These are phyloP conservation scores for Caenorhabditis zanzibari DNA, from an alignment of 2,888 invertebrate genomes.

Conservation along the genomic window DNA sequence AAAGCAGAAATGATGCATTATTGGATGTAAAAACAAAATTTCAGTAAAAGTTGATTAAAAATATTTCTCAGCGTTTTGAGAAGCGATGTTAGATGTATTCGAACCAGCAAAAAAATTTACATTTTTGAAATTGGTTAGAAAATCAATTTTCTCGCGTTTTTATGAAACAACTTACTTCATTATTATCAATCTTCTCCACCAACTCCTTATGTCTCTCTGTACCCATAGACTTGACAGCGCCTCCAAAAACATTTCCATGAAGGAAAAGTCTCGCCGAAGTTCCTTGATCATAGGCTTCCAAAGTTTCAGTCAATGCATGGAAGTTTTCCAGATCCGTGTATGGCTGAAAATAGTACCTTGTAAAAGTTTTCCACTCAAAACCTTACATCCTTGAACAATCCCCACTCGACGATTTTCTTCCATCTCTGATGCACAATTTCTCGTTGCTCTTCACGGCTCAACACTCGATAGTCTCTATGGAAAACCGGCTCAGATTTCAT, in stretches of 20 bases:
- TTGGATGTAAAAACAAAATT: no score
- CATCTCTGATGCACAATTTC: conserved; percentile 83
- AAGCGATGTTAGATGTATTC: no score
- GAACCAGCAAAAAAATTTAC: no score
- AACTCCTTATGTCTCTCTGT: conserved; percentile 83
- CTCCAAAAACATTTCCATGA: conserved; percentile 82
- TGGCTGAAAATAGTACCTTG: conserved; percentile 43
- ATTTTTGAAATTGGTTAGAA: no score
- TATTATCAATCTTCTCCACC: conserved; percentile 80
- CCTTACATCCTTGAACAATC: conserved; percentile 85
- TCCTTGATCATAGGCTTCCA: conserved; percentile 76
- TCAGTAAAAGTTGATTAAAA: no score
- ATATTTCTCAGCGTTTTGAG: no score
- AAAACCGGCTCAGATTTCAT: conserved; percentile 63
- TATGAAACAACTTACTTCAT: conserved; percentile 45
- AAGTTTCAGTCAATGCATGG: conserved; percentile 61
- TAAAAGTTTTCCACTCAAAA: not conserved
- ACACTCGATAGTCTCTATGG: conserved; percentile 73
- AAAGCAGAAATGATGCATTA: no score
- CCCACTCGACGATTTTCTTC: conserved; percentile 87
- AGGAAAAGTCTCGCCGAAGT: conserved; percentile 70
- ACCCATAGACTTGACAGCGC: conserved; percentile 84
- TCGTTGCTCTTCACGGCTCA: conserved; percentile 86
- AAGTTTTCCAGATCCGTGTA: conserved; percentile 58
- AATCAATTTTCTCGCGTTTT: no score